Base-by-base conservation (phyloP, 2,888 invertebrate genomes). In the Argyresthia albistria region DNA sequence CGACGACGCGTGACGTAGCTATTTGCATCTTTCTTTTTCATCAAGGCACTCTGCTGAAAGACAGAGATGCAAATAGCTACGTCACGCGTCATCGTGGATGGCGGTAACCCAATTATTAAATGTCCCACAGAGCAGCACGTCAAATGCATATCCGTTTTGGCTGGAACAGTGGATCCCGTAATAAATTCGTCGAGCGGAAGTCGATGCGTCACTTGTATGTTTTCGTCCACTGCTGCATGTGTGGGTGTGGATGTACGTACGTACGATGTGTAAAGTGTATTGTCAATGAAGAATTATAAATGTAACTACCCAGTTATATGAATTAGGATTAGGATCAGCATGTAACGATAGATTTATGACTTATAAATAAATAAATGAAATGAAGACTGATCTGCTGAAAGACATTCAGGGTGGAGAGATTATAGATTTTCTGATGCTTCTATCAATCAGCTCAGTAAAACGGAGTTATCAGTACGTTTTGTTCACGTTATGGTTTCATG, bases 131-230 rank as follows among this genome's bases (percentile, higher is more conserved):
- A 46, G 11, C 10, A 35, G 51, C 9, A 25, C 45, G 16, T 42
- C n/a, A 45, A 51, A 45, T 35, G 37, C 8, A 11, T 16, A 54
- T 55, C 47, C 46, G 53, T 54, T 54, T 51, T 55, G 53, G 46
- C 53, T 47, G 47, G 45, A 64, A 75, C 73, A 73, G 77, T 76
- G 74, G 78, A 84, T 82, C 76, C 78, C 69, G 75, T 81, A 80
- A 79, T 84, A 82, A 82, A 82, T 80, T 76, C 73, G 77, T 70
- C 70, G 82, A 70, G 83, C 84, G 84, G 84, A 84, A 84, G 83
- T 83, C 67, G 80, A 80, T 86, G 83, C 82, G 83, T 86, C 84
- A 86, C 70, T 68, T 64, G 75, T 75, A 65, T 80, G 74, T 79
- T 83, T 84, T 83, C 77, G 83, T 81, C 75, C 73, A 69, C 69